Conservation (phyloP, 2,797 vertebrate genomes). For the Pristis pectinata region DNA sequence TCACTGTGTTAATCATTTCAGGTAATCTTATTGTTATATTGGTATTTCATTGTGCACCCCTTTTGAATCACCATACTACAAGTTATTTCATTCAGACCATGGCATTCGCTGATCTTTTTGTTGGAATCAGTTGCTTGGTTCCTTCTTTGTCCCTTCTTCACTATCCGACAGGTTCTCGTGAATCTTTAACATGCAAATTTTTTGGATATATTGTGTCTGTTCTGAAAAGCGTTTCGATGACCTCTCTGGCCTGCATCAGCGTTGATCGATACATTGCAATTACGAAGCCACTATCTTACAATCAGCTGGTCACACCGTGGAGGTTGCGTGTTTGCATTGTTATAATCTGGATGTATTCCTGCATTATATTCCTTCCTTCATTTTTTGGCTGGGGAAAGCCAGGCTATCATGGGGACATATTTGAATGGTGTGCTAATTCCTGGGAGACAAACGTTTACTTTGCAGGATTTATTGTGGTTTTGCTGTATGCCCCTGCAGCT, state of each 20-base stretch:
- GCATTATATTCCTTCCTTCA: slow-evolving; percentile 81
- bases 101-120: slow-evolving; percentile 93
- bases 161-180: slow-evolving; percentile 73
- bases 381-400: slow-evolving; percentile 98
- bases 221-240: slow-evolving; percentile 95
- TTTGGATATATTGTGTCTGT: slow-evolving; percentile 93
- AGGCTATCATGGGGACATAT: slow-evolving; percentile 92
- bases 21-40: slow-evolving; percentile 94
- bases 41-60: slow-evolving; percentile 95
- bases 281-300: slow-evolving; percentile 84
- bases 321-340: slow-evolving; percentile 83
- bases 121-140: slow-evolving; percentile 91
- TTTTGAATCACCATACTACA: slow-evolving; percentile 92
- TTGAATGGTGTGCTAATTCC: slow-evolving; percentile 78
- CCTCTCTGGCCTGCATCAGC: slow-evolving; percentile 87
- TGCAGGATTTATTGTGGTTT: slow-evolving; percentile 83
- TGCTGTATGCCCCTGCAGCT: slow-evolving; percentile 87
- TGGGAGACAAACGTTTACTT: slow-evolving; percentile 84
- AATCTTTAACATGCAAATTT: slow-evolving; percentile 80
- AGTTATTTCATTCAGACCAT: slow-evolving; percentile 98
- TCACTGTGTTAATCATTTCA: slow-evolving; percentile 86
- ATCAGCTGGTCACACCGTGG: slow-evolving; percentile 82
- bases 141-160: slow-evolving; percentile 86
- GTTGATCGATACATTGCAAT: slow-evolving; percentile 94
- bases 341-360: slow-evolving; percentile 89